Conservation (phyloP, 1,140 invertebrate species). For the Ectropis grisescens region DNA sequence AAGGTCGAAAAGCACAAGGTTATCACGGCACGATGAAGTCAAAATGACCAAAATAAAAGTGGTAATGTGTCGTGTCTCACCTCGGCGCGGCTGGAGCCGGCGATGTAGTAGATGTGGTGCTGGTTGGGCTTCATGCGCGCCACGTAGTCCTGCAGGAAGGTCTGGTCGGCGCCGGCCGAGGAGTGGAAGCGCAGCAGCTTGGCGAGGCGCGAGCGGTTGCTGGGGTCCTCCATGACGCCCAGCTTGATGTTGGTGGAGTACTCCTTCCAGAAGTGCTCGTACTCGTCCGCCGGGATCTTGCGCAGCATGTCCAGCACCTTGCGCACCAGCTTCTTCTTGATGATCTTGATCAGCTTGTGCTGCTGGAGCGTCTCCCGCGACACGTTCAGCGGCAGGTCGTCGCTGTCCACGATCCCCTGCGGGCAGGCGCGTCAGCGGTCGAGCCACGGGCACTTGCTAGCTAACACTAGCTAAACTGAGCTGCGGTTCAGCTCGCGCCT, state of each 20-base stretch:
- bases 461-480: too few species aligned
- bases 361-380: conserved; percentile 98
- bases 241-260: conserved; percentile 99
- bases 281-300: conserved; percentile 93
- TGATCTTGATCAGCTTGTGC: conserved; percentile 98
- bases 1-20: too few species aligned
- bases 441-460: too few species aligned
- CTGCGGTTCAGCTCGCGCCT: too few species aligned
- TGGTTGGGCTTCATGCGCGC: conserved; percentile 98
- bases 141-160: conserved; percentile 91
- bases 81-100: conserved; percentile 89
- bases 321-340: conserved; percentile 98
- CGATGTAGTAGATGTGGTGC: conserved; percentile 96
- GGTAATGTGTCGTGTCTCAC: too few species aligned
- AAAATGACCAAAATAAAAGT: too few species aligned
- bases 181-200: conserved; percentile 95
- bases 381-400: conserved; percentile 98
- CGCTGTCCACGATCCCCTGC: conserved; percentile 98
- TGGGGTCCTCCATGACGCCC: conserved; percentile 97
- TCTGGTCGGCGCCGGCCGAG: conserved; percentile 77
- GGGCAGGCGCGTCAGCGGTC: conserved; percentile 78
- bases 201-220: conserved; percentile 94
- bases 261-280: conserved; percentile 98
- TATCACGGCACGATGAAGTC: too few species aligned
- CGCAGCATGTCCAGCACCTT: conserved; percentile 98